These are phyloP conservation scores for Hucho hucho DNA, from an alignment of 2,113 vertebrate genomes.

Conservation along the genomic window DNA sequence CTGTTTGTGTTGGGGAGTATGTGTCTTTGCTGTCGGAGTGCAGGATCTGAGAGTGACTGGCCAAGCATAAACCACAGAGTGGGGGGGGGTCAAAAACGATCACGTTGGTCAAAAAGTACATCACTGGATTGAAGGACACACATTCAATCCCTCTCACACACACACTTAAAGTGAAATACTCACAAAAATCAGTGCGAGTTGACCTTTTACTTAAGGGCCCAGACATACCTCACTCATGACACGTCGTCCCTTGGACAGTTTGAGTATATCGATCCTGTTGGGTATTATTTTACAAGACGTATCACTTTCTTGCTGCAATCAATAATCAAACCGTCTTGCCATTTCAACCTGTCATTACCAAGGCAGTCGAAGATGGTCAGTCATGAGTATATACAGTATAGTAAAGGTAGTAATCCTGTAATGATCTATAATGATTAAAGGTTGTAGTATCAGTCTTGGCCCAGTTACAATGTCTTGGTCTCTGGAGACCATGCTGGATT, in stretches of 20 bases:
- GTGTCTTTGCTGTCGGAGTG: conserved; percentile 36
- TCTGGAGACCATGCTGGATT: background rate
- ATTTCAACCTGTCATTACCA: background rate
- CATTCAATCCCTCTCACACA: background rate
- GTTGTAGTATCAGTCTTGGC: too few species aligned
- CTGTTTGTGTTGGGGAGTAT: background rate
- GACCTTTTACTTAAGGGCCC: background rate
- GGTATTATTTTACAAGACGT: background rate
- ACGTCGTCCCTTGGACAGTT: background rate
- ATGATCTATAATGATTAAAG: too few species aligned
- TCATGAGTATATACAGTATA: too few species aligned
- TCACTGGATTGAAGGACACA: conserved; percentile 8
- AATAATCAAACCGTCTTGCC: background rate
- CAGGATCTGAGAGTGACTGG: background rate
- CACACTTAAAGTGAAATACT: background rate
- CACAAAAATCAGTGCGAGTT: background rate
- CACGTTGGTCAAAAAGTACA: conserved; percentile 25
- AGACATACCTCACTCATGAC: background rate
- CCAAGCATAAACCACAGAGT: background rate
- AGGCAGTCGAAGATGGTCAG: background rate
- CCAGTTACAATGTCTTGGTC: background rate
- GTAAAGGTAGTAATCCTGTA: too few species aligned
- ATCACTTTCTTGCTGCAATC: background rate
- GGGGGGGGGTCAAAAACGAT: background rate
- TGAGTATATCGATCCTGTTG: background rate